phyloP scores from a whole-genome alignment of 1,140 invertebrate species.

The Halesus radiatus region DNA sequence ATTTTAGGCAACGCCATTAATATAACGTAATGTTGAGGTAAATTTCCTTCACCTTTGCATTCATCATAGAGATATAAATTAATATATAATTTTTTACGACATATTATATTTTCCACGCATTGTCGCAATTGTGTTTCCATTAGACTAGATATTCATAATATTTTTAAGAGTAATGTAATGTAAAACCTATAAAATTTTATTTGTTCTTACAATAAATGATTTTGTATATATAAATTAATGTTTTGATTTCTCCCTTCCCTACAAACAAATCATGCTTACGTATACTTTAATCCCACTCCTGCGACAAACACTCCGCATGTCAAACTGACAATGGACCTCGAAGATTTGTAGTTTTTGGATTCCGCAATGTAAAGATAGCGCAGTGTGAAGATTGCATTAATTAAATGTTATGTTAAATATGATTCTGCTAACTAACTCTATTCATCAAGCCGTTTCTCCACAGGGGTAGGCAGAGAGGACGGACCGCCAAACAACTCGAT shows the following conservation, averaged over 20 bases:
- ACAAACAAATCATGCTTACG: background rate
- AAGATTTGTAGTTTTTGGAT: too few species aligned
- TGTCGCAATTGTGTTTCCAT: slow-evolving; percentile 55
- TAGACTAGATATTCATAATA: slow-evolving; percentile 55
- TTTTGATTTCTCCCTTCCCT: slow-evolving; percentile 10
- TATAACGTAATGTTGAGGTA: slow-evolving; percentile 26
- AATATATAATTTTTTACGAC: slow-evolving; percentile 44
- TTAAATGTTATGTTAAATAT: too few species aligned
- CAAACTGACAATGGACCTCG: too few species aligned
- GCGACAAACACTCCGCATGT: too few species aligned
- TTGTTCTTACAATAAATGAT: slow-evolving; percentile 57
- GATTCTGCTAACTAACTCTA: too few species aligned
- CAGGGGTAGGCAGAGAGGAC: too few species aligned
- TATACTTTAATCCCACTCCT: too few species aligned
- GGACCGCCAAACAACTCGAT: too few species aligned
- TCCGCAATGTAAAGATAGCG: too few species aligned
- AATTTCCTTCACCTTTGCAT: slow-evolving; percentile 23
- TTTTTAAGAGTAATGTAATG: slow-evolving; percentile 50
- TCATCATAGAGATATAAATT: slow-evolving; percentile 40
- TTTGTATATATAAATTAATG: slow-evolving; percentile 51
- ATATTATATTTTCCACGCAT: slow-evolving; percentile 47
- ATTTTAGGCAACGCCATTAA: background rate
- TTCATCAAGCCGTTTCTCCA: too few species aligned
- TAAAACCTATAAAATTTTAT: slow-evolving; percentile 53
- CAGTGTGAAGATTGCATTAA: too few species aligned